Percentiles rank a stretch among this genome's conserved stretches.
phyloP scores from a whole-genome alignment of 2,797 vertebrate genomes.

The Periparus ater region DNA sequence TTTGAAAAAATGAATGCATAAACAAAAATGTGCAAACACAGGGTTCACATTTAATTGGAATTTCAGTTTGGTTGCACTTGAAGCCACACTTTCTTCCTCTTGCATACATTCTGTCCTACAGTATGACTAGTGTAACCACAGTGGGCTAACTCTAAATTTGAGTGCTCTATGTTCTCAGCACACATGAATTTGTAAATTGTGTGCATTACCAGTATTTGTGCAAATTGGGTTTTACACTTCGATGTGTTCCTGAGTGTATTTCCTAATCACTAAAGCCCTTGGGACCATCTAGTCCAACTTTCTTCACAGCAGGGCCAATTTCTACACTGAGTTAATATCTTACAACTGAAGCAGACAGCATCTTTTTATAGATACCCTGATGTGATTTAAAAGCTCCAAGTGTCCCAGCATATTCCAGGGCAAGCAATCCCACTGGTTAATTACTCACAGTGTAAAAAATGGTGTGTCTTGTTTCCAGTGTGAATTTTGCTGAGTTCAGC shows the following conservation, averaged over 20 bases:
- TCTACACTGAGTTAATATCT: neutral
- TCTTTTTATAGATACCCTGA: neutral
- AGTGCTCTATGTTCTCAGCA: neutral
- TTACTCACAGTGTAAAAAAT: slow-evolving; percentile 16
- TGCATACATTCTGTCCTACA: neutral
- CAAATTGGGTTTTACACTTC: neutral
- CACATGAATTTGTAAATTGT: neutral
- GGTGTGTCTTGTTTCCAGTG: neutral
- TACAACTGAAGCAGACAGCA: neutral
- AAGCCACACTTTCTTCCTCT: neutral
- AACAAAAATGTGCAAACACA: neutral
- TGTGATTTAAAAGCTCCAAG: neutral
- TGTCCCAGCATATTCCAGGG: neutral
- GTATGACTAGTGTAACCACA: neutral
- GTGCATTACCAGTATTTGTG: neutral
- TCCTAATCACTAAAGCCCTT: neutral
- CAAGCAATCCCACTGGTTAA: neutral
- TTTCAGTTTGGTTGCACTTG: neutral
- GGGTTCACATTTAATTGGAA: neutral
- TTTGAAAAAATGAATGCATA: neutral
- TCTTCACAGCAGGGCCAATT: neutral
- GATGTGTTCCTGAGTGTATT: neutral
- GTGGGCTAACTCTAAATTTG: neutral
- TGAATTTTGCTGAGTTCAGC: slow-evolving; percentile 39
- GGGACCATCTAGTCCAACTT: neutral